phyloP scores from a whole-genome alignment of 2,888 invertebrate genomes.

The Amblyjoppa fuscipennis region DNA sequence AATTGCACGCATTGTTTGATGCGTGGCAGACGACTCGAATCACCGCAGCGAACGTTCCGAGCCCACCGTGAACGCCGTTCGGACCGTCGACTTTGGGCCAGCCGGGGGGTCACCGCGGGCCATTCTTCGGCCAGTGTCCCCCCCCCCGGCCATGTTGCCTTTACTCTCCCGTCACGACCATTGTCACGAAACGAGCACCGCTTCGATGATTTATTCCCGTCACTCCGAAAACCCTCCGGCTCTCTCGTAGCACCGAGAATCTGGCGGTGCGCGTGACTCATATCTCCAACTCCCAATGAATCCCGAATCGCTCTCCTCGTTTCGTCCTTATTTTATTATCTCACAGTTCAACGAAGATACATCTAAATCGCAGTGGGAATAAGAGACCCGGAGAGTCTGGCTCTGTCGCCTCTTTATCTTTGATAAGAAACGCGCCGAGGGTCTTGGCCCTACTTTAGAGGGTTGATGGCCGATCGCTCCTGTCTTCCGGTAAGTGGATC shows the following conservation, averaged over 20 bases:
- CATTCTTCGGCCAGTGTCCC: slow-evolving; percentile 70
- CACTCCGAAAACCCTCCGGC: slow-evolving; percentile 42
- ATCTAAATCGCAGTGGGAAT: slow-evolving; percentile 26
- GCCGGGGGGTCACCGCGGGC: slow-evolving; percentile 69
- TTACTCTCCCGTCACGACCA: slow-evolving; percentile 60
- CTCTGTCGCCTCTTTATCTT: slow-evolving; percentile 54
- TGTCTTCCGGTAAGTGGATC: slow-evolving; percentile 60
- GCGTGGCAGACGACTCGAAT: slow-evolving; percentile 78
- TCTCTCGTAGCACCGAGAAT: slow-evolving; percentile 23
- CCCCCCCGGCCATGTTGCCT: slow-evolving; percentile 54
- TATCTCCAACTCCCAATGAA: slow-evolving; percentile 13
- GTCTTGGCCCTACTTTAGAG: slow-evolving; percentile 62
- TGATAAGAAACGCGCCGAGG: slow-evolving; percentile 60
- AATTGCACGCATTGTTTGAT: slow-evolving; percentile 84
- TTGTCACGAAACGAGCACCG: slow-evolving; percentile 66
- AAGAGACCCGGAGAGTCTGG: slow-evolving; percentile 41
- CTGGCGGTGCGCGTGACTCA: slow-evolving; percentile 34
- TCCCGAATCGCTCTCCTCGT: slow-evolving; percentile 40
- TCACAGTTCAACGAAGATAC: slow-evolving; percentile 22
- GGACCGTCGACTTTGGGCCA: slow-evolving; percentile 66
- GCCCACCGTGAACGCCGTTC: slow-evolving; percentile 44
- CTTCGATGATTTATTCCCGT: slow-evolving; percentile 70
- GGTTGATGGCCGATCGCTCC: slow-evolving; percentile 59
- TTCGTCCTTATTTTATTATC: slow-evolving; percentile 33
- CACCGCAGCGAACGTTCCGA: slow-evolving; percentile 66